Evolutionary conservation across 2,113 vertebrate genomes (phyloP), one percentile per base, ranked within the genome.

Genomic region (Tragelaphus strepsiceros): DNA sequence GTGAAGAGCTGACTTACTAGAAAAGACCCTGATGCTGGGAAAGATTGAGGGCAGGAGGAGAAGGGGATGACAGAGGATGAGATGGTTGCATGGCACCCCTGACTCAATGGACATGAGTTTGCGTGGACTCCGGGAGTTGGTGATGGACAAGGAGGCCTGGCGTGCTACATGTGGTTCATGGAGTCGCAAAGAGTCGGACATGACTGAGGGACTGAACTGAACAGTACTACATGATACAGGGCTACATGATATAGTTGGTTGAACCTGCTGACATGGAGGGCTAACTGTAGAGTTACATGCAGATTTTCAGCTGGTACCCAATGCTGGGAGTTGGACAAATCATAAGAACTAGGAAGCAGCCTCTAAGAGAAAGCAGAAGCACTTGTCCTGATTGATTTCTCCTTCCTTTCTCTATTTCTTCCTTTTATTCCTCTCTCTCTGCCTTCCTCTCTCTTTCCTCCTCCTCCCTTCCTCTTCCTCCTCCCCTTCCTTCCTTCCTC

Each of bases 41-140:
- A 67, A 67, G 32, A 67, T 10, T 67, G 32, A 67, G 9, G 19
- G 64, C 17, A 67, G 64, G 64, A n/a, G 16, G 32, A 35, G 32
- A 67, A 67, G 64, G 17, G 64, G 64, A 35, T 35, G 64, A 21
- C 8, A 67, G 32, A 21, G 16, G 32, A 67, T 67, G 64, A 67
- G 64, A 67, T 67, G 32, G 32, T 5, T 67, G 32, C 2, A 21
- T 35, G 64, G n/a, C 17, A 67, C 21, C n/a, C 5, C n/a, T 1
- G 0, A 35, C 64, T 67, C 8, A 21, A 11, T 35, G 64, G 17
- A 67, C 64, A 67, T 21, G 64, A n/a, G 64, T 35, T 67, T 67
- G 8, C 17, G 9, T 67, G n/a, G 17, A 67, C 64, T 67, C 17
- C 0, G 0, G n/a, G n/a, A 67, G 2, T 67, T 67, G n/a, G n/a